phyloP scores from a whole-genome alignment of 1,140 invertebrate species.

The Drosophila dunni region DNA sequence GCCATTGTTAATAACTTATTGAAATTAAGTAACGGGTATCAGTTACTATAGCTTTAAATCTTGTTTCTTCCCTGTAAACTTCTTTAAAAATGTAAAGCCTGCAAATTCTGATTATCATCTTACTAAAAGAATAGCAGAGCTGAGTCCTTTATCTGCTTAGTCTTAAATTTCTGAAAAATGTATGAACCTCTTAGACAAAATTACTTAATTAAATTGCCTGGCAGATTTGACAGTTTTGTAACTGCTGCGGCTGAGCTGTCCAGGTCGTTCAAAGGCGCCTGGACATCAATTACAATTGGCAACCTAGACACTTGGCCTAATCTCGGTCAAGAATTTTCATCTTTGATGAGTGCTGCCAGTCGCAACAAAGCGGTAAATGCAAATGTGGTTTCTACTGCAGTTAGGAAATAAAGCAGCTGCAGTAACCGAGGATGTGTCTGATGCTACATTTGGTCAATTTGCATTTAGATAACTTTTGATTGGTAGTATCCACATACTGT shows the following conservation, averaged over 20 bases:
- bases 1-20: too few species aligned
- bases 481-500: constrained; percentile 39
- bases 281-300: constrained; percentile 73
- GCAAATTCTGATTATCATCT: background rate
- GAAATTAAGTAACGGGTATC: too few species aligned
- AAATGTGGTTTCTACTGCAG: constrained; percentile 65
- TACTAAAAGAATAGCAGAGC: background rate
- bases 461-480: constrained; percentile 77
- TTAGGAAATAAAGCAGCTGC: constrained; percentile 48
- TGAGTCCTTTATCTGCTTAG: background rate
- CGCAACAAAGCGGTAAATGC: constrained; percentile 67
- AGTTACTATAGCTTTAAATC: too few species aligned
- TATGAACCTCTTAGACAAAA: constrained; percentile 51
- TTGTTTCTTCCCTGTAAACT: background rate
- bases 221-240: constrained; percentile 16
- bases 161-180: constrained; percentile 55
- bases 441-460: constrained; percentile 76
- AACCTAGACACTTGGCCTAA: constrained; percentile 36
- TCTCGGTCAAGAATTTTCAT: constrained; percentile 57
- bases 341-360: constrained; percentile 56
- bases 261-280: constrained; percentile 1
- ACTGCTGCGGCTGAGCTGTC: constrained; percentile 26
- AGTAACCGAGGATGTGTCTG: constrained; percentile 4
- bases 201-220: constrained; percentile 68
- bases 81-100: background rate